phyloP scores from a whole-genome alignment of 2,113 vertebrate genomes.

The Lasiurus borealis region DNA sequence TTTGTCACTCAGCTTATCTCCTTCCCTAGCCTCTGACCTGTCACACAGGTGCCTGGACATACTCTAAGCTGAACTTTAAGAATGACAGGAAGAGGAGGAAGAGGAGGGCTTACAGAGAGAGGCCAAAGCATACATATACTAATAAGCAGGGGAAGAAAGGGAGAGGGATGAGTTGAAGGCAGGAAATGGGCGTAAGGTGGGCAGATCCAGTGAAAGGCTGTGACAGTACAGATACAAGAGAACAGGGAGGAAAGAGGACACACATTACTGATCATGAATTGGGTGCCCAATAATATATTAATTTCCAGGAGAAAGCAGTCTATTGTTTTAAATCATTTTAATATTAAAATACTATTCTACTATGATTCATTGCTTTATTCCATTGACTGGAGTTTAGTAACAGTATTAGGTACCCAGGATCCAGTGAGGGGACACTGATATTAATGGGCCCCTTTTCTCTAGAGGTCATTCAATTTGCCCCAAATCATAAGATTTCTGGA shows the following conservation, averaged over 20 bases:
- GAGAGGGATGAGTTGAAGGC: neutral
- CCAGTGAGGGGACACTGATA: neutral
- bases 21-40: neutral
- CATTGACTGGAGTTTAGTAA: neutral
- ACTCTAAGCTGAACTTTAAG: neutral
- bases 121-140: no score
- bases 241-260: neutral
- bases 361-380: neutral
- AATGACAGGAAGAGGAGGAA: neutral
- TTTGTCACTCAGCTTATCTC: neutral
- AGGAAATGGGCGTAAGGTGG: rapidly evolving
- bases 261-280: neutral
- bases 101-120: neutral
- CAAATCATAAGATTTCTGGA: neutral
- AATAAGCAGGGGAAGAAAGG: neutral
- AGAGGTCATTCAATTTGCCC: neutral
- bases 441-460: neutral
- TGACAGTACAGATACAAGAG: neutral
- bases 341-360: neutral
- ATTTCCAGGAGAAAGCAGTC: neutral
- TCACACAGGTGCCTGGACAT: neutral
- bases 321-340: neutral
- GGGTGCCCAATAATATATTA: neutral
- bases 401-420: neutral
- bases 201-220: rapidly evolving